Conservation (phyloP, 2,888 invertebrate genomes). For the Rhimphoctona megacephalus region DNA sequence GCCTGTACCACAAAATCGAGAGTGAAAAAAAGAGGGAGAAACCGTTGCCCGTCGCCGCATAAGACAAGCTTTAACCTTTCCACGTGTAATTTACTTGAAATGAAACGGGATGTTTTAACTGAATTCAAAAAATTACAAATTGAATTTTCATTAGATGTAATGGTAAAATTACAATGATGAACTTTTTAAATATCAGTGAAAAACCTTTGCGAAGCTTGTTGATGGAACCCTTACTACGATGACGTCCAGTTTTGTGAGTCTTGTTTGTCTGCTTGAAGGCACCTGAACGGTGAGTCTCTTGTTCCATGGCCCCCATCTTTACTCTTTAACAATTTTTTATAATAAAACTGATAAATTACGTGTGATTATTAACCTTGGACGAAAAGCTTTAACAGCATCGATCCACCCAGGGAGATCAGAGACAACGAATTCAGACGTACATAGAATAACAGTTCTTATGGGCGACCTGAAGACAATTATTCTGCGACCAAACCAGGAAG, state of each 20-base stretch:
- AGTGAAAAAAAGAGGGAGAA: no score
- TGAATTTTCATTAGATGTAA: neutral
- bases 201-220: conserved; percentile 92
- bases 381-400: neutral
- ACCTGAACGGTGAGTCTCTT: conserved; percentile 91
- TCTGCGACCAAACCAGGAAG: no score
- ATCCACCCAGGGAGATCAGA: no score
- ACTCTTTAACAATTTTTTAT: neutral
- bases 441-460: no score
- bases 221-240: conserved; percentile 95
- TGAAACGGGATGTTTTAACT: neutral
- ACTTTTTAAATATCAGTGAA: conserved; percentile 1
- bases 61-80: neutral
- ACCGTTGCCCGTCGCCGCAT: no score
- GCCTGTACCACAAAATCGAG: no score
- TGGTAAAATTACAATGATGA: neutral
- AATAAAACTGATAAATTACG: neutral
- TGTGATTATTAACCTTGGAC: neutral
- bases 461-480: no score
- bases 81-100: no score
- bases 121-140: neutral
- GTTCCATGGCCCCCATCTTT: conserved; percentile 75
- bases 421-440: no score
- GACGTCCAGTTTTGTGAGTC: conserved; percentile 95
- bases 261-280: conserved; percentile 97